Evolutionary conservation across 2,888 invertebrate species (phyloP).

Genomic region (Latheticus oryzae): DNA sequence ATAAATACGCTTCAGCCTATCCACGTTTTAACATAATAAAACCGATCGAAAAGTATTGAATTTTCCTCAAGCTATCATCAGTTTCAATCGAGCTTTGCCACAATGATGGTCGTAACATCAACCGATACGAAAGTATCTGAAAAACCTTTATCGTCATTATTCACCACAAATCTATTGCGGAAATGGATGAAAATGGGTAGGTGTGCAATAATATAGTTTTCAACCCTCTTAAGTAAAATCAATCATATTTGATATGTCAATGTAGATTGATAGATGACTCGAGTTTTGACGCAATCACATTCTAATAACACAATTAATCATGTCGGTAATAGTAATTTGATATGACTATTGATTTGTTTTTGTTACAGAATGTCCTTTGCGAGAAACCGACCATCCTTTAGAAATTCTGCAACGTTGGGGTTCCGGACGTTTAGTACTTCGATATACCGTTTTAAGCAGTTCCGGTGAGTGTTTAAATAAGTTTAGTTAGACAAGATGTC

Average conservation of each 20-base stretch:
- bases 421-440: slow-evolving; percentile 71
- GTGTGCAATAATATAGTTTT: no score
- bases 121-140: slow-evolving; percentile 52
- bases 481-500: slow-evolving; percentile 31
- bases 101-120: slow-evolving; percentile 60
- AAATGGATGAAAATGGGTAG: slow-evolving; percentile 37
- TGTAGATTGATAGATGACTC: no score
- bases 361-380: slow-evolving; percentile 71
- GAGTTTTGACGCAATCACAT: slow-evolving; percentile 24
- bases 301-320: slow-evolving; percentile 35
- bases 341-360: slow-evolving; percentile 6
- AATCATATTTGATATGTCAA: no score
- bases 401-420: slow-evolving; percentile 73
- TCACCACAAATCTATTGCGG: background rate
- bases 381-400: slow-evolving; percentile 71
- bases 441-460: slow-evolving; percentile 66
- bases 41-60: slow-evolving; percentile 39
- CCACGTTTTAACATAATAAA: slow-evolving; percentile 31
- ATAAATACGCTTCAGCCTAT: slow-evolving; percentile 22
- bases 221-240: no score
- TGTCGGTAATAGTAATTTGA: slow-evolving; percentile 27
- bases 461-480: slow-evolving; percentile 57
- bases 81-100: no score
- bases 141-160: background rate
- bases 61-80: slow-evolving; percentile 27